Conservation (phyloP, 2,113 vertebrate species). For the Ptychochromis oligacanthus region DNA sequence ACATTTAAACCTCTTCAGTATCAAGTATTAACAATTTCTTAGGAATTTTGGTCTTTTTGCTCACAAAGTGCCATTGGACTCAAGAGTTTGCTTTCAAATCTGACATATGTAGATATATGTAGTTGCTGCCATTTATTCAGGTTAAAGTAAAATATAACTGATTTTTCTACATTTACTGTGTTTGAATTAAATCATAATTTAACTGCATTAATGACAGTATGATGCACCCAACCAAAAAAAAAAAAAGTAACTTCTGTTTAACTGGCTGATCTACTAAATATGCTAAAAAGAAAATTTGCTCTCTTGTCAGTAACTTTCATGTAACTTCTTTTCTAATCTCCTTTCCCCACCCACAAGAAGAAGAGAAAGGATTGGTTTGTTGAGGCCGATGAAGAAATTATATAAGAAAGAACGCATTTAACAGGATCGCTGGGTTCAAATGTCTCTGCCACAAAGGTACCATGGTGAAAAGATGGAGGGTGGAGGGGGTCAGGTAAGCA, state of each 20-base stretch:
- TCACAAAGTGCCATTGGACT: background rate
- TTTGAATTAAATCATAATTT: constrained; percentile 5
- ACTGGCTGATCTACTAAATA: constrained; percentile 31
- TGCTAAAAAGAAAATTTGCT: constrained; percentile 65
- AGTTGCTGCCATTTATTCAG: background rate
- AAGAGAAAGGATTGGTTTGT: constrained; percentile 52
- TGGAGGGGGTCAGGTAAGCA: constrained; percentile 63
- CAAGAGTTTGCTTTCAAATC: background rate
- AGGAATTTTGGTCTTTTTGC: background rate
- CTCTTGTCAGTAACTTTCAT: constrained; percentile 16
- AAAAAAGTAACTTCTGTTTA: too few species aligned
- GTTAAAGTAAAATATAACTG: too few species aligned
- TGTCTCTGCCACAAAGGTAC: constrained; percentile 74
- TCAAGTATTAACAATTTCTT: constrained; percentile 31
- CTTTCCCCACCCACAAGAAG: constrained; percentile 18
- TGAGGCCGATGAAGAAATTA: constrained; percentile 50
- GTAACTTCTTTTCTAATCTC: constrained; percentile 24
- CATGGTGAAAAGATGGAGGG: constrained; percentile 48
- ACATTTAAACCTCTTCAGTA: constrained; percentile 8
- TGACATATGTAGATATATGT: background rate
- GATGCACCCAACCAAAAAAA: background rate
- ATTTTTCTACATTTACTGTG: too few species aligned
- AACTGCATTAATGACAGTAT: background rate
- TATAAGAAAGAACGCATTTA: constrained; percentile 73
- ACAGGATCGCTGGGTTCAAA: constrained; percentile 70